These are phyloP conservation scores for Pipistrellus pygmaeus DNA, from an alignment of 2,797 vertebrate genomes.

Conservation along the genomic window DNA sequence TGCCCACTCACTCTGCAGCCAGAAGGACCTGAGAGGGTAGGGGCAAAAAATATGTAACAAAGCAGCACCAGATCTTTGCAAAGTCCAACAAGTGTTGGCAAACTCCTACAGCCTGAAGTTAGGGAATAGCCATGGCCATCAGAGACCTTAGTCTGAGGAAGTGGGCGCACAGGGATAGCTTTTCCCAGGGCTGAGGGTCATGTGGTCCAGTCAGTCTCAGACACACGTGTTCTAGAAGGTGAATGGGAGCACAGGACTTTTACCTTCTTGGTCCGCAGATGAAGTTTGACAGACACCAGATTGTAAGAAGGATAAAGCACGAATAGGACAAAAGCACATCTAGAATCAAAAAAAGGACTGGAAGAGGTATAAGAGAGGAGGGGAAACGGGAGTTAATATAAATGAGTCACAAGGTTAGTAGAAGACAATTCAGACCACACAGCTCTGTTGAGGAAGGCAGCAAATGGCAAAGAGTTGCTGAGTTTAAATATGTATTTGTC, in stretches of 20 bases:
- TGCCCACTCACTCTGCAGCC: neutral
- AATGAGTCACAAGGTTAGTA: slow-evolving; percentile 55
- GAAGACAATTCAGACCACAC: neutral
- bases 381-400: slow-evolving; percentile 78
- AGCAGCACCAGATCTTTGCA: neutral
- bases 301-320: slow-evolving; percentile 86
- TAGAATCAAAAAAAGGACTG: slow-evolving; percentile 81
- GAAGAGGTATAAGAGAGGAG: slow-evolving; percentile 44
- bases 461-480: neutral
- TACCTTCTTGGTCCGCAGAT: slow-evolving; percentile 86
- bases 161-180: neutral
- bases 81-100: neutral
- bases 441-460: neutral
- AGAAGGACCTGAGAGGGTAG: neutral
- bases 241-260: slow-evolving; percentile 72
- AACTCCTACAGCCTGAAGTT: neutral
- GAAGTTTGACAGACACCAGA: slow-evolving; percentile 85
- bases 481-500: neutral
- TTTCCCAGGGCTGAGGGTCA: neutral
- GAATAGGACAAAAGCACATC: slow-evolving; percentile 87
- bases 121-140: neutral
- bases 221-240: slow-evolving; percentile 10
- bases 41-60: neutral
- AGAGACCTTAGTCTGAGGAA: neutral
- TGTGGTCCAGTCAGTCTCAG: neutral